Evolutionary conservation across 1,140 invertebrate species (phyloP), one percentile per base, ranked within the genome.

Genomic region (Bombus cullumanus): DNA sequence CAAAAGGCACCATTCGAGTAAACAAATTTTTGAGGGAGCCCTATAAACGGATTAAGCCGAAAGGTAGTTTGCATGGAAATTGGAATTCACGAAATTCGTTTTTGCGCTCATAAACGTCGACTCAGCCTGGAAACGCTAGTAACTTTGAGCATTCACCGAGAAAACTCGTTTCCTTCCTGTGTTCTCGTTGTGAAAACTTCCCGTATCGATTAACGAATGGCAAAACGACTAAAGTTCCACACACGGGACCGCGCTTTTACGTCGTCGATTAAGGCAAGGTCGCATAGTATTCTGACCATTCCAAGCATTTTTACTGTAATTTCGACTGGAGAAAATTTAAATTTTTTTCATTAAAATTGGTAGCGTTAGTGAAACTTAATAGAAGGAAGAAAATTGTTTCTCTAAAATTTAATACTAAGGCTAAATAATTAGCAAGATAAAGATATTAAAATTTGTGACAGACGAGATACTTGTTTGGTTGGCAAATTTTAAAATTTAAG

Each of bases 51-150:
- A 68, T 83, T 83, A 83, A 66, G 41, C 41, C 28, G 34, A 68
- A 77, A 68, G 43, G 73, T 39, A 68, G 81, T 83, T 83, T 83
- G 81, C 81, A 83, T 83, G 59, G 81, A 77, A 83, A 83, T 43
- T 76, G 81, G 73, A 76, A 83, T 83, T 64, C 72, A 22, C 59
- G 59, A 53, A 66, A 68, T 83, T 83, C 62, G 62, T 68, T 76
- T 47, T 75, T 62, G 39, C 62, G 28, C 31, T 28, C 39, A 15
- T n/a, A 22, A 62, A 79, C 62, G 62, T 13, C 31, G 41, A 78
- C 34, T 39, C 77, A 28, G 31, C 9, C 22, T 28, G 34, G 6
- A 31, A 28, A 34, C 3, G 3, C n/a, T 9, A 13, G 47, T 59
- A 76, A 76, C 53, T 76, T 59, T 37, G 34, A 18, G 47, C 53